Evolutionary conservation across 64 coral and sea anemone species (phyloP), one percentile per base, ranked within the genome.

Genomic region (Dendronephthya gigantea): DNA sequence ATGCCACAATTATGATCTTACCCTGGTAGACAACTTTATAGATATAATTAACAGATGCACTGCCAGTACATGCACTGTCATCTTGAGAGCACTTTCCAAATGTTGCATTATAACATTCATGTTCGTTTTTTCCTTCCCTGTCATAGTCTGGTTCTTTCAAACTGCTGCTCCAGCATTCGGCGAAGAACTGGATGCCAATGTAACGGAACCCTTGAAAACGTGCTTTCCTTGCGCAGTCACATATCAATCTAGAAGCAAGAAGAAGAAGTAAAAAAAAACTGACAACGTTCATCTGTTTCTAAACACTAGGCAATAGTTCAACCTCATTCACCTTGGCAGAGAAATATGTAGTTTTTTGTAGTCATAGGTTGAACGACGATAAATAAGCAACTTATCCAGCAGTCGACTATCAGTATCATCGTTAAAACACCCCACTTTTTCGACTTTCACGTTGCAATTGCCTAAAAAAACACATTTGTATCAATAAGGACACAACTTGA

Each of bases 151-250:
- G 58, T 66, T 22, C 19, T 66, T 2, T 30, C 19, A 7, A 5
- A 22, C 58, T 66, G 22, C 84, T 55, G 51, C 84, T 86, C 55
- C 49, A 66, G 23, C 84, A 86, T 23, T 86, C 84, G 28, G 48
- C 84, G 84, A 37, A 86, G 55, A 32, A 86, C 31, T 86, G 84
- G 28, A 86, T 32, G 0, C 84, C 84, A 41, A 86, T 66, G 84
- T 39, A 86, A 11, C n/a, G 14, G 55, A 66, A 86, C 10, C 55
- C 55, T 36, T 65, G 50, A 19, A 1, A 23, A 36, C 9, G 10
- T 35, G 84, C 84, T 56, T 32, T 68, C 49, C 23, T 66, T n/a
- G 55, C 84, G 39, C 84, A 86, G 10, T 39, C 50, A 36, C 84
- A 86, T 1, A 86, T 4, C 2, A 86, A 36, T 82, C 76, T 82